Evolutionary conservation across 2,797 vertebrate species (phyloP).

Genomic region (Lepilemur ruficaudatus): DNA sequence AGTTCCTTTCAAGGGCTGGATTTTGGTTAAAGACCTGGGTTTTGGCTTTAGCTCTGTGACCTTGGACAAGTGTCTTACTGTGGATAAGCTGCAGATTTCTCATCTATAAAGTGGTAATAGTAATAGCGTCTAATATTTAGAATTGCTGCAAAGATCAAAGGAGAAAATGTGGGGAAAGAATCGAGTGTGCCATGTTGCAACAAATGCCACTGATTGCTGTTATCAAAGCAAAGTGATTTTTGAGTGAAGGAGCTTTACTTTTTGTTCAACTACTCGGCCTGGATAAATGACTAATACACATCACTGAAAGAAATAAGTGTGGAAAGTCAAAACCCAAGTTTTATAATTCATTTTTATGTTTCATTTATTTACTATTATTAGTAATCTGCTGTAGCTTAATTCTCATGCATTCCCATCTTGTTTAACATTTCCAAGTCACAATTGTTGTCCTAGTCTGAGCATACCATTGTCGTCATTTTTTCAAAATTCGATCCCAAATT

Average conservation of each 20-base stretch:
- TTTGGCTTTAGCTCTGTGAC: neutral
- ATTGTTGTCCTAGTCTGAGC: neutral
- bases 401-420: neutral
- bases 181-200: neutral
- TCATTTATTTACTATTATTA: neutral
- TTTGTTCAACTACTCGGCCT: neutral
- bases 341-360: neutral
- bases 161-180: neutral
- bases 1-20: neutral
- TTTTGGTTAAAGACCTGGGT: neutral
- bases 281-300: neutral
- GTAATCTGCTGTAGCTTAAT: neutral
- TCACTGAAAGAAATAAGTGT: neutral
- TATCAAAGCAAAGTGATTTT: neutral
- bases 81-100: neutral
- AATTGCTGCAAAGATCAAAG: neutral
- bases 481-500: neutral
- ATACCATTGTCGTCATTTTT: neutral
- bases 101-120: neutral
- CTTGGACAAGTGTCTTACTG: neutral
- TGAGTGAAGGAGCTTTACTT: neutral
- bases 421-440: slow-evolving; percentile 1
- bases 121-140: neutral
- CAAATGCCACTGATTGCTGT: neutral
- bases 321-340: neutral